phyloP scores from a whole-genome alignment of 2,113 vertebrate genomes.

The Ahaetulla prasina region DNA sequence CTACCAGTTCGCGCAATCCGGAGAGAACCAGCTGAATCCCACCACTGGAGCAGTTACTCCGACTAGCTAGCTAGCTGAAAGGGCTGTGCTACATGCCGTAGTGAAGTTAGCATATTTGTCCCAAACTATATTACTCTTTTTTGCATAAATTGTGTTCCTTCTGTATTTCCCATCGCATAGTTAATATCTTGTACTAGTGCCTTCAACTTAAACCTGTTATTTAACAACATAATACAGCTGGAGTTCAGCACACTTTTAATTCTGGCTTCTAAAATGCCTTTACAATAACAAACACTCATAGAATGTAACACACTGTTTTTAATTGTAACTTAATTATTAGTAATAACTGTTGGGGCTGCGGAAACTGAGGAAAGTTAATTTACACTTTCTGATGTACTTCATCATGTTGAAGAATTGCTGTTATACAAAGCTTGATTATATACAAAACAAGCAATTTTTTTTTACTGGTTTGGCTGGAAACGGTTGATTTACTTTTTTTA shows the following conservation, averaged over 20 bases:
- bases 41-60: neutral
- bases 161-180: neutral
- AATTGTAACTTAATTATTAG: neutral
- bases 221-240: neutral
- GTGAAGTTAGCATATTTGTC: neutral
- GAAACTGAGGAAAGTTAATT: neutral
- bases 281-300: neutral
- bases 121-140: neutral
- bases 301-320: neutral
- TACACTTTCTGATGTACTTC: neutral
- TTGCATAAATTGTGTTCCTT: neutral
- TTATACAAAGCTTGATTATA: neutral
- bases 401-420: neutral
- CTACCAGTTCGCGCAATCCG: too few species aligned
- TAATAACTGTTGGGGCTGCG: neutral
- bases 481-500: neutral
- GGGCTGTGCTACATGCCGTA: neutral
- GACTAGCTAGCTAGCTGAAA: neutral
- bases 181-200: neutral
- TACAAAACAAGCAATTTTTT: fast-evolving
- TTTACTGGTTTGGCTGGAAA: neutral
- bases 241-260: neutral
- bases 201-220: neutral
- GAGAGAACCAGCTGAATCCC: too few species aligned
- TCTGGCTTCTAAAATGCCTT: neutral